These are phyloP conservation scores for Marisa cornuarietis DNA, from an alignment of 1,140 invertebrate genomes.

Conservation along the genomic window DNA sequence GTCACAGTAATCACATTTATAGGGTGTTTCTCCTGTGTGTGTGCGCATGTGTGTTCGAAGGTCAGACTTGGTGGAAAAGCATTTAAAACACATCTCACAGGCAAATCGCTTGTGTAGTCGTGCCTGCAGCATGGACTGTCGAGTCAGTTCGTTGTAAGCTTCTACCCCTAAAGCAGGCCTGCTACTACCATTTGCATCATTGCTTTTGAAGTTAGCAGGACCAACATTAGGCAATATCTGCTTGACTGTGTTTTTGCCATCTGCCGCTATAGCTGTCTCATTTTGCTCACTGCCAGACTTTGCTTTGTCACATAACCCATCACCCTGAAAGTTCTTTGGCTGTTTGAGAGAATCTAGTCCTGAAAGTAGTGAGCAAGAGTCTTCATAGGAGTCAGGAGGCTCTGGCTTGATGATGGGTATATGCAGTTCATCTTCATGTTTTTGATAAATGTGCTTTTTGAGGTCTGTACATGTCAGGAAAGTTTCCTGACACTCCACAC, in stretches of 20 bases:
- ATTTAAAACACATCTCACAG: constrained; percentile 32
- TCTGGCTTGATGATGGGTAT: constrained; percentile 3
- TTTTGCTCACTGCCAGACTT: too few relatives aligned
- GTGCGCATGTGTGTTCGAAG: constrained; percentile 34
- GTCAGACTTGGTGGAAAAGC: constrained; percentile 34
- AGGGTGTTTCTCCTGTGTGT: constrained; percentile 36
- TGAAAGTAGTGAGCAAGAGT: too few relatives aligned
- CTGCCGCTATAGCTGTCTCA: too few relatives aligned
- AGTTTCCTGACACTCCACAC: constrained; percentile 16
- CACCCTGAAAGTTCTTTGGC: too few relatives aligned
- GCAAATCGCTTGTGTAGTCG: constrained; percentile 25
- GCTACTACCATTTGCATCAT: too few relatives aligned
- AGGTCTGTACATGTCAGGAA: constrained; percentile 26
- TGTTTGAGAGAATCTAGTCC: too few relatives aligned
- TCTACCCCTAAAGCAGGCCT: constrained; percentile 14
- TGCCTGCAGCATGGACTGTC: constrained; percentile 22
- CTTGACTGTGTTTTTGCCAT: too few relatives aligned
- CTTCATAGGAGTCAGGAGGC: neutral
- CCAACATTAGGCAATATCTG: too few relatives aligned
- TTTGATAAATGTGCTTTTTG: constrained; percentile 32
- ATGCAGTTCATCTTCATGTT: constrained; percentile 14
- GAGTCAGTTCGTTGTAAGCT: constrained; percentile 25
- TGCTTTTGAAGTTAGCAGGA: too few relatives aligned
- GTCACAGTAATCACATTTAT: constrained; percentile 38
- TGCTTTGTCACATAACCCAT: too few relatives aligned